These are phyloP conservation scores for Adineta ricciae DNA, from an alignment of 2,888 invertebrate genomes.

Conservation along the genomic window DNA sequence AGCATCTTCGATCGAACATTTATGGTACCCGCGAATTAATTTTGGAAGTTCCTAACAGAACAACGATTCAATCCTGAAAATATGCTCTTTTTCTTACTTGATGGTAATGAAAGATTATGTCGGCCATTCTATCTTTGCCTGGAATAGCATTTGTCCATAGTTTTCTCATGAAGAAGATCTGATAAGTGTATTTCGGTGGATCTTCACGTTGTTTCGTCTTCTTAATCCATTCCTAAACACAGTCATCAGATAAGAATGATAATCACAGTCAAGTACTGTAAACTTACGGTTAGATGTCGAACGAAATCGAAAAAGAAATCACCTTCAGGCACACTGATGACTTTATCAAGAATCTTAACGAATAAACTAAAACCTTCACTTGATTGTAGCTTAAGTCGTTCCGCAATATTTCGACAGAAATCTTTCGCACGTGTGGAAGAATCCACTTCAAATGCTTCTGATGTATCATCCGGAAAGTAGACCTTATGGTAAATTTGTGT, in stretches of 20 bases:
- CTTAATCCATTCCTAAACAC: constrained; percentile 64
- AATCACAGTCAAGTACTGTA: not conserved
- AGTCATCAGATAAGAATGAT: not conserved
- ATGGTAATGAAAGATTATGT: constrained; percentile 78
- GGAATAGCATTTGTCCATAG: constrained; percentile 83
- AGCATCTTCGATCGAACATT: constrained; percentile 87
- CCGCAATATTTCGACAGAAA: constrained; percentile 69
- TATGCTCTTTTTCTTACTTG: constrained; percentile 23
- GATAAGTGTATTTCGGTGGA: constrained; percentile 62
- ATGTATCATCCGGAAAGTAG: constrained; percentile 97
- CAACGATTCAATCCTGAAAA: constrained; percentile 49
- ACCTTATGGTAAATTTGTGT: constrained; percentile 99
- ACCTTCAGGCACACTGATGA: constrained; percentile 76
- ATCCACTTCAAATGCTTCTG: constrained; percentile 90
- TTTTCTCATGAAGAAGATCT: constrained; percentile 90
- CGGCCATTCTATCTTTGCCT: constrained; percentile 73
- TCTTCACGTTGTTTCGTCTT: constrained; percentile 69
- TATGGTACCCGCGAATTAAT: constrained; percentile 84
- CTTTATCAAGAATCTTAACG: constrained; percentile 83
- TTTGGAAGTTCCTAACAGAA: constrained; percentile 67
- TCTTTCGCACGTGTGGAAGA: constrained; percentile 77
- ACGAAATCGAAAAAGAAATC: constrained; percentile 93
- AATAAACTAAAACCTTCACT: constrained; percentile 82
- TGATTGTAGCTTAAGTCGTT: constrained; percentile 65
- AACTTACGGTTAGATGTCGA: constrained; percentile 59